Conservation (phyloP, 2,888 invertebrate species). For the Homarus gammarus region DNA sequence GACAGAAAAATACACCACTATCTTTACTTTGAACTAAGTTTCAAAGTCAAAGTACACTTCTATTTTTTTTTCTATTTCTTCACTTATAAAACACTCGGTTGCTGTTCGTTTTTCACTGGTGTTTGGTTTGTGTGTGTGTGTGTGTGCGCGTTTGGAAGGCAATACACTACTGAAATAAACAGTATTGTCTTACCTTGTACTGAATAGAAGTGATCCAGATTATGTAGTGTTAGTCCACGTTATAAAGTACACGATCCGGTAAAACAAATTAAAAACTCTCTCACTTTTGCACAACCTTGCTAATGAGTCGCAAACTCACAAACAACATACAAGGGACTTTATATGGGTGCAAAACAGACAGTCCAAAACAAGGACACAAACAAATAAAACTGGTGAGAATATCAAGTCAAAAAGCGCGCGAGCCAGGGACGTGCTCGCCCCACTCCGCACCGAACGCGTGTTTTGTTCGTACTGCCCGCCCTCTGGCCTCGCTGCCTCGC, state of each 20-base stretch:
- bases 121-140: not conserved
- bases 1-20: no score
- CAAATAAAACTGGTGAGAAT: constrained; percentile 41
- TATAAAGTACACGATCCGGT: constrained; percentile 19
- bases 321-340: constrained; percentile 45
- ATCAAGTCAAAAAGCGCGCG: constrained; percentile 31
- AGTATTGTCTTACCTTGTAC: constrained; percentile 43
- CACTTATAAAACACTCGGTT: no score
- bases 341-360: constrained; percentile 35
- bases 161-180: not conserved
- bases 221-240: constrained; percentile 52
- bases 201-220: not conserved
- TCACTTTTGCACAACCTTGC: constrained; percentile 46
- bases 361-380: constrained; percentile 46
- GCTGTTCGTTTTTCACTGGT: no score
- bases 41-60: no score
- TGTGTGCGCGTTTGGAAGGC: not conserved
- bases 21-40: no score
- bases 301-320: constrained; percentile 56
- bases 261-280: constrained; percentile 38
- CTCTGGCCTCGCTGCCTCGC: constrained; percentile 65
- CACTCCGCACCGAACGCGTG: constrained; percentile 67
- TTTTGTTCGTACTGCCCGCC: constrained; percentile 70
- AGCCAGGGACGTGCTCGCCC: constrained; percentile 56
- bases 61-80: no score